Conservation (phyloP, 2,888 invertebrate genomes). For the Phaonia tiefii region DNA sequence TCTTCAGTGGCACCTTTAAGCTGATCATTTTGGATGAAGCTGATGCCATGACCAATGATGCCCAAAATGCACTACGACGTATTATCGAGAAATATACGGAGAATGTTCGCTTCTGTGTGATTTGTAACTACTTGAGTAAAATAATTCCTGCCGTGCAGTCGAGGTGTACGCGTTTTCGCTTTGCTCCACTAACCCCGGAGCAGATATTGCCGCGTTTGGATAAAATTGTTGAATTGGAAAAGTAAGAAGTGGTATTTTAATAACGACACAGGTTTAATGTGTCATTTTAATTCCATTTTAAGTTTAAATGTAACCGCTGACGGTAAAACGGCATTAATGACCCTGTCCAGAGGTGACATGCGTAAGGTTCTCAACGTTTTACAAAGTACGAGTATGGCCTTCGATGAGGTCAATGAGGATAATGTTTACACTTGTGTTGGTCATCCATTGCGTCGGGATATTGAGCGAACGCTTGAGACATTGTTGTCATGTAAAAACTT, state of each 20-base stretch:
- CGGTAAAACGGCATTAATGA: slow-evolving; percentile 93
- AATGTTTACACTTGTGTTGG: slow-evolving; percentile 97
- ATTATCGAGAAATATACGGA: slow-evolving; percentile 99
- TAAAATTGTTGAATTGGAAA: slow-evolving; percentile 90
- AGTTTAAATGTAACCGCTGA: slow-evolving; percentile 92
- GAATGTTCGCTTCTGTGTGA: slow-evolving; percentile 98
- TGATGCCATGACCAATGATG: slow-evolving; percentile 99
- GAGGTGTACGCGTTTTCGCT: slow-evolving; percentile 97
- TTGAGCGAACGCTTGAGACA: slow-evolving; percentile 93
- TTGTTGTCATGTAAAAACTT: slow-evolving; percentile 81
- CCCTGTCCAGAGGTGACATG: slow-evolving; percentile 98
- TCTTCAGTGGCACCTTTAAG: slow-evolving; percentile 96
- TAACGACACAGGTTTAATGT: background rate
- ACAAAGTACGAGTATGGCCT: slow-evolving; percentile 97
- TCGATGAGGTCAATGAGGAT: slow-evolving; percentile 92
- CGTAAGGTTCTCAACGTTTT: slow-evolving; percentile 97
- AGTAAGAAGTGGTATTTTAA: slow-evolving; percentile 81
- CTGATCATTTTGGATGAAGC: slow-evolving; percentile 98
- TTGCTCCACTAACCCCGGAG: slow-evolving; percentile 91
- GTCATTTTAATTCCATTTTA: slow-evolving; percentile 40
- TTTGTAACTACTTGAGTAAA: slow-evolving; percentile 99
- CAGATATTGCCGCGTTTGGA: slow-evolving; percentile 95
- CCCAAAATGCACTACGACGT: slow-evolving; percentile 97
- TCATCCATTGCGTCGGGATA: slow-evolving; percentile 94
- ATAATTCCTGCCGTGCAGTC: slow-evolving; percentile 99